phyloP scores from a whole-genome alignment of 2,113 vertebrate species.

The Alosa alosa region DNA sequence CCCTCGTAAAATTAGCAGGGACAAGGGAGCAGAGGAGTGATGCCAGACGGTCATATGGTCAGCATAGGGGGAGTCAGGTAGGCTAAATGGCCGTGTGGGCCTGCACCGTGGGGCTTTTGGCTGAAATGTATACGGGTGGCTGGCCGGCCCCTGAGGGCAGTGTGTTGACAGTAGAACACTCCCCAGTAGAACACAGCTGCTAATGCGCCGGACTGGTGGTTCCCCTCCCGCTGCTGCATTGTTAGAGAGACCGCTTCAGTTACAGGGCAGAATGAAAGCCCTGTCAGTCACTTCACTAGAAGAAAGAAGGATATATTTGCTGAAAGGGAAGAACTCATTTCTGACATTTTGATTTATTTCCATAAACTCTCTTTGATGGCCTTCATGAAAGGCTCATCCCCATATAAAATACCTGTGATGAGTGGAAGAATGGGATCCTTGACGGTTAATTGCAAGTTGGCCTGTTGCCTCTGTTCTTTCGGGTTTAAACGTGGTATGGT shows the following conservation, averaged over 20 bases:
- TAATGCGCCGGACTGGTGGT: neutral
- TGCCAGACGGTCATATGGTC: neutral
- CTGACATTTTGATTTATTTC: neutral
- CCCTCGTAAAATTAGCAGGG: neutral
- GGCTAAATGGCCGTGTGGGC: neutral
- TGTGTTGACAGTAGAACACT: conserved; percentile 1
- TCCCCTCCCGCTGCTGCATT: neutral
- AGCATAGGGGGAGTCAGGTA: too few species aligned
- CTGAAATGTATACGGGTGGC: neutral
- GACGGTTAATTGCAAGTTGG: neutral
- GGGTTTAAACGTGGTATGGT: neutral
- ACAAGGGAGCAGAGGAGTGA: neutral
- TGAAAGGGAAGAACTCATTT: neutral
- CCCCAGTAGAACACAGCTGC: neutral
- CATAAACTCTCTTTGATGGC: neutral
- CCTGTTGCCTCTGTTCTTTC: neutral
- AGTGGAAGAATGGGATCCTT: neutral
- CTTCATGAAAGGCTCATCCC: neutral
- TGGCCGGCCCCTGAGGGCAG: conserved; percentile 2
- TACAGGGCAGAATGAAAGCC: neutral
- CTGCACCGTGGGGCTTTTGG: neutral
- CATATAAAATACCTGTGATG: neutral
- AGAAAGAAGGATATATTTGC: neutral
- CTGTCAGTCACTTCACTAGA: neutral
- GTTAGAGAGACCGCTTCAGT: neutral